Evolutionary conservation across 2,113 vertebrate genomes (phyloP).

Genomic region (Noturus placidus): DNA sequence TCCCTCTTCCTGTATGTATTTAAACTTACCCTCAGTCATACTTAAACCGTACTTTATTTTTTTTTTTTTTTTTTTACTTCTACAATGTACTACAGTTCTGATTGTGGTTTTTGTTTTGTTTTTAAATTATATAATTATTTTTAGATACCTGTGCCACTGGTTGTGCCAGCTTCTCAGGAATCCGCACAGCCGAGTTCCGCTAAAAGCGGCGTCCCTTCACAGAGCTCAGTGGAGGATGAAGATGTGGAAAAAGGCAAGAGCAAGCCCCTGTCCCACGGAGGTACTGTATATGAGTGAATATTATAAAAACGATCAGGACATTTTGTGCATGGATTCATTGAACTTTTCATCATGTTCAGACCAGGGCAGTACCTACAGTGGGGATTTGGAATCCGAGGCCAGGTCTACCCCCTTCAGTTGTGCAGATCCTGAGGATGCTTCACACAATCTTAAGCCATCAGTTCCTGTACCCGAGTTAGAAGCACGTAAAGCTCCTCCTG

Average conservation of each 20-base stretch:
- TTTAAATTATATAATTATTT: not conserved
- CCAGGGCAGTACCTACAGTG: constrained; percentile 79
- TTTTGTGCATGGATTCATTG: not conserved
- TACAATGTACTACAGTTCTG: not conserved
- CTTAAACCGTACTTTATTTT: not conserved
- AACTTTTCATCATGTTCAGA: constrained; percentile 64
- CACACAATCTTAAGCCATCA: constrained; percentile 75
- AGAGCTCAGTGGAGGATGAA: constrained; percentile 70
- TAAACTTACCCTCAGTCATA: not conserved
- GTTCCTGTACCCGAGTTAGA: constrained; percentile 60
- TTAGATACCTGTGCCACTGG: constrained; percentile 87
- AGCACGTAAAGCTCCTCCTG: constrained; percentile 69
- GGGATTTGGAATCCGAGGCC: constrained; percentile 79
- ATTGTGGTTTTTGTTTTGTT: not conserved
- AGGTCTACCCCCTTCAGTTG: constrained; percentile 78
- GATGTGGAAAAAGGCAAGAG: constrained; percentile 76
- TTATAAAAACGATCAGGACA: not conserved
- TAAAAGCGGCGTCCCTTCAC: constrained; percentile 72
- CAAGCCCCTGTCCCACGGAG: constrained; percentile 76
- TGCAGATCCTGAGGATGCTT: constrained; percentile 65
- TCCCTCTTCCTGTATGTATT: constrained; percentile 86
- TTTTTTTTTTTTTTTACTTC: not conserved
- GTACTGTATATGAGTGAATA: constrained; percentile 60
- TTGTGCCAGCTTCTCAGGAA: constrained; percentile 74
- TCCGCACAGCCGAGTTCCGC: constrained; percentile 74